phyloP scores from a whole-genome alignment of 2,888 invertebrate species.

The Craniophora ligustri region DNA sequence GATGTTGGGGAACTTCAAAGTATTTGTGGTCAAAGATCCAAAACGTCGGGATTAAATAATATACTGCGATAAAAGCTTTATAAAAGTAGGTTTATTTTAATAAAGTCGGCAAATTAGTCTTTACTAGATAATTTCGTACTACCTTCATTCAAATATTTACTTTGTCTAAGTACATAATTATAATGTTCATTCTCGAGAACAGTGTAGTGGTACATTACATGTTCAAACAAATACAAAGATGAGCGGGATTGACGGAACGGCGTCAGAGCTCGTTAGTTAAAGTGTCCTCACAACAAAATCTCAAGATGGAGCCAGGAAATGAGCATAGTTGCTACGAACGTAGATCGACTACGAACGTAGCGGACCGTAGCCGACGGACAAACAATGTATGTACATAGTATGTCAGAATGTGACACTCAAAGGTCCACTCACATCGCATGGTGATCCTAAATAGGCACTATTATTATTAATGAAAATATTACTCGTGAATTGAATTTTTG shows the following conservation, averaged over 20 bases:
- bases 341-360: constrained; percentile 36
- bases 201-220: constrained; percentile 18
- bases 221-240: constrained; percentile 52
- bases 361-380: background rate
- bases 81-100: too few relatives aligned
- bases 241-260: constrained; percentile 54
- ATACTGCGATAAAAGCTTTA: too few relatives aligned
- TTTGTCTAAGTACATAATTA: constrained; percentile 7
- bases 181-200: constrained; percentile 8
- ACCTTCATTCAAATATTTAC: background rate
- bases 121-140: background rate
- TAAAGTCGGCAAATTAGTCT: too few relatives aligned
- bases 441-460: too few relatives aligned
- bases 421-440: too few relatives aligned
- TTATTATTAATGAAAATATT: too few relatives aligned
- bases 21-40: too few relatives aligned
- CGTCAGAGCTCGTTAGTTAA: constrained; percentile 66
- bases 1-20: too few relatives aligned
- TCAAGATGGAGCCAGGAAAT: constrained; percentile 45
- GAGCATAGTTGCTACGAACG: constrained; percentile 30
- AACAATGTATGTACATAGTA: too few relatives aligned
- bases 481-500: too few relatives aligned
- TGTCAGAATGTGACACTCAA: too few relatives aligned
- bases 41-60: too few relatives aligned
- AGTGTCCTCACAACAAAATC: constrained; percentile 66